These are phyloP conservation scores for Pocillopora verrucosa DNA, from an alignment of 64 coral and sea anemone genomes.

Conservation along the genomic window DNA sequence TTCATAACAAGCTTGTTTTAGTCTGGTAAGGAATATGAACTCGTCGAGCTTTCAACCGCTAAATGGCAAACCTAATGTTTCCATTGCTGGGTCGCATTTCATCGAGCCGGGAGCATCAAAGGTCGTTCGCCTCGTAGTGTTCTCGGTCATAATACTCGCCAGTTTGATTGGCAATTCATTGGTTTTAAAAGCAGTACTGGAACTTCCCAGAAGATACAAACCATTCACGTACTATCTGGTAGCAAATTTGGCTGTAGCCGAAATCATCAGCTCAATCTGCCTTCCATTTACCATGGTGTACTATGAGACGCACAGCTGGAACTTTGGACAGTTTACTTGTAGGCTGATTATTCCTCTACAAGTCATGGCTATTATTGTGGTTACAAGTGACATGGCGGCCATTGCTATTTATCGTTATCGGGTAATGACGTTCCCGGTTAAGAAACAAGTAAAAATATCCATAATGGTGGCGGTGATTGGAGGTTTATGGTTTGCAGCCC, in stretches of 20 bases:
- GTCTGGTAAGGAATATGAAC: too few species aligned
- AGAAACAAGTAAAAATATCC: slow-evolving; percentile 3
- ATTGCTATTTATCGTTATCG: slow-evolving; percentile 74
- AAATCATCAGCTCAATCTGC: slow-evolving; percentile 57
- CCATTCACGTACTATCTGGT: slow-evolving; percentile 56
- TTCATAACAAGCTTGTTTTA: too few species aligned
- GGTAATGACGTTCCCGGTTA: slow-evolving; percentile 12
- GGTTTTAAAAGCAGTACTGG: slow-evolving; percentile 46
- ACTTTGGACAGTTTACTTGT: slow-evolving; percentile 73
- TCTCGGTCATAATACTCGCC: slow-evolving; percentile 20
- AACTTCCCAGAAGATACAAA: neutral
- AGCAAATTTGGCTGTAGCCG: slow-evolving; percentile 75
- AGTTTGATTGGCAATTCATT: slow-evolving; percentile 57
- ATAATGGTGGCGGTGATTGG: slow-evolving; percentile 16
- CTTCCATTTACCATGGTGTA: slow-evolving; percentile 57
- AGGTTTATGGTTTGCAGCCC: slow-evolving; percentile 34
- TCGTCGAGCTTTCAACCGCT: too few species aligned
- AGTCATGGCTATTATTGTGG: slow-evolving; percentile 52
- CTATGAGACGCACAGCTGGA: slow-evolving; percentile 54
- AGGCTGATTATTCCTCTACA: slow-evolving; percentile 64
- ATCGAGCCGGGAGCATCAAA: slow-evolving; percentile 16
- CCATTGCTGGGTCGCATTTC: neutral
- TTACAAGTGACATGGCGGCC: slow-evolving; percentile 58
- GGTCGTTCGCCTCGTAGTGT: slow-evolving; percentile 19
- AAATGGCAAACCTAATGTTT: too few species aligned